phyloP scores from a whole-genome alignment of 2,888 invertebrate genomes.

The Neoitamus cyanurus region DNA sequence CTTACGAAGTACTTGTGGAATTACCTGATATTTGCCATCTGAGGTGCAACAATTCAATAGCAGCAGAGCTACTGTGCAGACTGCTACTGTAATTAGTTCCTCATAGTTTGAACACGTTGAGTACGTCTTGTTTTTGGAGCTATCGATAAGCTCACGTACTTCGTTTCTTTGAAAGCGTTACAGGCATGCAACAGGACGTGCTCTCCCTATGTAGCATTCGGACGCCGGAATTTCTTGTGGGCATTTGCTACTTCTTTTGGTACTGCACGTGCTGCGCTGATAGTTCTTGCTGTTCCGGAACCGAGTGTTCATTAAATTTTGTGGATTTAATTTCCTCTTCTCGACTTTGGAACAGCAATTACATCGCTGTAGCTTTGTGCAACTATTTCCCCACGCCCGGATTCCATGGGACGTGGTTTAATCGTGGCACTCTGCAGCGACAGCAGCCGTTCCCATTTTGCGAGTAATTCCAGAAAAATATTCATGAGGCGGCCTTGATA shows the following conservation, averaged over 20 bases:
- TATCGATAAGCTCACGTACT: neutral
- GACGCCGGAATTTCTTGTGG: neutral
- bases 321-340: neutral
- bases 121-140: neutral
- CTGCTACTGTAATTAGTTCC: neutral
- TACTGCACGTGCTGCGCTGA: neutral
- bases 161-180: neutral
- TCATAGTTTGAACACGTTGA: neutral
- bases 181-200: neutral
- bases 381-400: neutral
- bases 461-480: slow-evolving; percentile 25
- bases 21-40: neutral
- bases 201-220: neutral
- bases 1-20: neutral
- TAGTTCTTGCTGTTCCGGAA: neutral
- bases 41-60: neutral
- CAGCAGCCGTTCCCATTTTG: neutral
- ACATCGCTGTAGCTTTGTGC: neutral
- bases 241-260: neutral
- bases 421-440: neutral
- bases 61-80: neutral
- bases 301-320: neutral
- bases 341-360: neutral
- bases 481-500: slow-evolving; percentile 39
- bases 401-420: neutral